Conservation (phyloP, 2,797 vertebrate genomes). For the Loris lydekkerianus region DNA sequence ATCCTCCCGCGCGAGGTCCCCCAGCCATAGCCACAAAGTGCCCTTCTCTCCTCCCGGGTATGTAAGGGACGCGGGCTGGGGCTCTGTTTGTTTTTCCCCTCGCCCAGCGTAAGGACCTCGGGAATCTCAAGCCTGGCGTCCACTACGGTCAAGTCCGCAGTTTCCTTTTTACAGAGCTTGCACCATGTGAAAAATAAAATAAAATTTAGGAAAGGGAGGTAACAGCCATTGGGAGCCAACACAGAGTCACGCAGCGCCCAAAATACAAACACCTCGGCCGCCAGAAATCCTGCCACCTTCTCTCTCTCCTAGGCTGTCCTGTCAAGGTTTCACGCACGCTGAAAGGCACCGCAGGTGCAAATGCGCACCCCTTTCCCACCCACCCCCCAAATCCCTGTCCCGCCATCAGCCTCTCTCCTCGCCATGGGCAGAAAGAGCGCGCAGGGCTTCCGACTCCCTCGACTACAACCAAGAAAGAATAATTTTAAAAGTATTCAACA, state of each 20-base stretch:
- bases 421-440: slow-evolving; percentile 15
- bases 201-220: slow-evolving; percentile 69
- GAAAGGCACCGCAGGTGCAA: slow-evolving; percentile 86
- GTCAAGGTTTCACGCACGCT: slow-evolving; percentile 41
- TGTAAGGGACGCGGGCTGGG: slow-evolving; percentile 44
- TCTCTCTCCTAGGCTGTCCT: slow-evolving; percentile 54
- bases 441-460: slow-evolving; percentile 53
- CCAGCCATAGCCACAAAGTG: slow-evolving; percentile 44
- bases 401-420: slow-evolving; percentile 51
- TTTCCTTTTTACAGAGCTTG: slow-evolving; percentile 56
- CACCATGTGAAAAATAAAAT: slow-evolving; percentile 61
- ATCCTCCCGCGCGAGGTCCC: slow-evolving; percentile 27
- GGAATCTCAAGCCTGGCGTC: slow-evolving; percentile 37
- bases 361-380: slow-evolving; percentile 63
- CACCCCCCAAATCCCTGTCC: slow-evolving; percentile 63
- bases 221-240: slow-evolving; percentile 79
- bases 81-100: slow-evolving; percentile 42
- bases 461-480: slow-evolving; percentile 78
- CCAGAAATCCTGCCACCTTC: slow-evolving; percentile 76
- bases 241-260: slow-evolving; percentile 83
- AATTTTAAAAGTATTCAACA: slow-evolving; percentile 79
- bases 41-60: slow-evolving; percentile 64
- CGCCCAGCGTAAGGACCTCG: slow-evolving; percentile 38
- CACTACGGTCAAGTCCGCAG: slow-evolving; percentile 48
- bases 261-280: slow-evolving; percentile 74